Evolutionary conservation across 2,113 vertebrate species (phyloP), one percentile per base, ranked within the genome.

Genomic region (Herpetotheres cachinnans): DNA sequence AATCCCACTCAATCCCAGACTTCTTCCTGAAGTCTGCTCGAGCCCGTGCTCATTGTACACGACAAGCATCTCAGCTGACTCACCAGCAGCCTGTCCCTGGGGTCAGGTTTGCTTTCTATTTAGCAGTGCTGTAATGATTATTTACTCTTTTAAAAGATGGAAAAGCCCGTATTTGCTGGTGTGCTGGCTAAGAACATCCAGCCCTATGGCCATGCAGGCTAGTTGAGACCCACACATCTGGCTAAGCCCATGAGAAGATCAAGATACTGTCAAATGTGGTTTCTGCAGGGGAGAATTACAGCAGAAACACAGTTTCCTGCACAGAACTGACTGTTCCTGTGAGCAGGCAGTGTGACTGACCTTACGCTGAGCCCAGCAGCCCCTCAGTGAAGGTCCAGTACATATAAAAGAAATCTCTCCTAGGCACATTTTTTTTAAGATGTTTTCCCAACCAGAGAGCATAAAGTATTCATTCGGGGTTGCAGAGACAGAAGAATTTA

Each of bases 261-360:
- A 92, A 89, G 92, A 76, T 32, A 20, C 46, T 66, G 86, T 91
- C 83, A 80, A 54, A 59, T 49, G 30, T 67, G 47, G 11, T 47
- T 86, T 93, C 86, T 90, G 38, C 3, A 72, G 52, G 66, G 55
- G 62, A 93, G 73, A 96, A 85, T 82, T 94, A 78, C 47, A 78
- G 86, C 84, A 90, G 21, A 70, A 85, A 21, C 10, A 27, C 7
- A 38, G 56, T 85, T 95, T 73, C 7, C 83, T 85, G 47, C 52
- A 58, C 30, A 73, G 94, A 95, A 94, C 95, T 92, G 47, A 5
- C 80, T 92, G 93, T 97, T 96, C 90, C 91, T 89, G 26, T 38
- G 32, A 93, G 82, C 59, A 86, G 69, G 65, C 61, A 67, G 49
- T 4, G 62, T 1, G 7, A n/a, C 19, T 94, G 96, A 94, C 91